These are phyloP conservation scores for Rhimphoctona megacephalus DNA, from an alignment of 2,888 invertebrate species.

Conservation along the genomic window DNA sequence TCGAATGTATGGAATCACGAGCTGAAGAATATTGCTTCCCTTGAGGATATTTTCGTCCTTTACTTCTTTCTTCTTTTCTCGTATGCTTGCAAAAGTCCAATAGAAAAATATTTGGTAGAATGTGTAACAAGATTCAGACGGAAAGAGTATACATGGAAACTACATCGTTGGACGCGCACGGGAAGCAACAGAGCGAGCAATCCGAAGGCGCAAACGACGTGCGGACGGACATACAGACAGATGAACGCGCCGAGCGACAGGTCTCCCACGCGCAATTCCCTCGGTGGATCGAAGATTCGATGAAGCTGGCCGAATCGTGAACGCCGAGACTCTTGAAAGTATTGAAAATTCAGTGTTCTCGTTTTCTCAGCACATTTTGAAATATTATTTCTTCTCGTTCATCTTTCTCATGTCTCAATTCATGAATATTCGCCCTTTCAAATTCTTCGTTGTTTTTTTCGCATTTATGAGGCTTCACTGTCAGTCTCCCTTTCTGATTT, in stretches of 20 bases:
- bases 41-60: background rate
- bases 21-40: slow-evolving; percentile 6
- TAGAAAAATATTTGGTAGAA: background rate
- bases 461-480: slow-evolving; percentile 26
- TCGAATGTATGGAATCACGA: slow-evolving; percentile 11
- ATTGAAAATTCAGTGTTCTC: slow-evolving; percentile 28
- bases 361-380: slow-evolving; percentile 3
- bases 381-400: slow-evolving; percentile 33
- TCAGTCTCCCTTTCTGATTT: slow-evolving; percentile 3
- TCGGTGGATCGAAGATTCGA: slow-evolving; percentile 68
- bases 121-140: slow-evolving; percentile 36
- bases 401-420: background rate
- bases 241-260: slow-evolving; percentile 70
- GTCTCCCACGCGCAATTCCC: slow-evolving; percentile 70
- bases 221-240: slow-evolving; percentile 52
- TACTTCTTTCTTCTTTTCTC: background rate
- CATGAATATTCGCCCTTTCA: background rate
- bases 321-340: slow-evolving; percentile 27
- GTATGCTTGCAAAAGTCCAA: background rate
- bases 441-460: background rate
- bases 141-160: slow-evolving; percentile 47
- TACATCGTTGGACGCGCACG: slow-evolving; percentile 50
- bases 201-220: slow-evolving; percentile 58
- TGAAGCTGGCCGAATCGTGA: slow-evolving; percentile 64
- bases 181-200: slow-evolving; percentile 66